Percentiles rank a stretch among this genome's conserved stretches.
Conservation (phyloP, 2,888 invertebrate genomes). For the Drosophila prolongata region DNA sequence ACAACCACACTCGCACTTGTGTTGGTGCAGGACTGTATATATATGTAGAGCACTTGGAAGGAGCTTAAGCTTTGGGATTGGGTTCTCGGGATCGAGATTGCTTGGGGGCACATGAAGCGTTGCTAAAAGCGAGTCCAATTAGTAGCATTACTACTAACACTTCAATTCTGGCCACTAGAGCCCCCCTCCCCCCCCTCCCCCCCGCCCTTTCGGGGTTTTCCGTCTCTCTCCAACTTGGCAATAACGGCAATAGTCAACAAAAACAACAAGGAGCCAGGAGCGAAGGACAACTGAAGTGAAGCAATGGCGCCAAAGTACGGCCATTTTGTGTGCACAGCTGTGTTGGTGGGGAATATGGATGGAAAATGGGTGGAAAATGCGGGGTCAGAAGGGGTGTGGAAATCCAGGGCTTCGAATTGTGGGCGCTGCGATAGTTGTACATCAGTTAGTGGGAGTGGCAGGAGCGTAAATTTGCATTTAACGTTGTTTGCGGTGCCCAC, state of each 20-base stretch:
- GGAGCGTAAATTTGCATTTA: conserved; percentile 78
- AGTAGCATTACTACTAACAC: conserved; percentile 82
- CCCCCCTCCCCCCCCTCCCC: too few relatives aligned
- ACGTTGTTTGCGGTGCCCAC: conserved; percentile 80
- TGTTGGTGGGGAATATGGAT: conserved; percentile 15
- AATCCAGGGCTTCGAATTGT: conserved; percentile 1
- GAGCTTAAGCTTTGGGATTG: conserved; percentile 46
- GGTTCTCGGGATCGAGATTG: conserved; percentile 29
- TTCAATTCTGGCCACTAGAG: conserved; percentile 68
- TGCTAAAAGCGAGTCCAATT: conserved; percentile 81
- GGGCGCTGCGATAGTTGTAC: conserved; percentile 17
- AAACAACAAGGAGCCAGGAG: conserved; percentile 32
- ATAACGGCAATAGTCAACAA: conserved; percentile 77
- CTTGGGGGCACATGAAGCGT: conserved; percentile 65
- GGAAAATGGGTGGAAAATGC: conserved; percentile 7
- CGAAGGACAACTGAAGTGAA: conserved; percentile 46
- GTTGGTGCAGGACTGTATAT: background rate
- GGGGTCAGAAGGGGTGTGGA: background rate
- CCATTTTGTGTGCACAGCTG: conserved; percentile 69
- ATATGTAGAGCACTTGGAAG: conserved; percentile 44
- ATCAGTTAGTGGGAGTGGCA: conserved; percentile 23
- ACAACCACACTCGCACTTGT: background rate
- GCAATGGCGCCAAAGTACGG: conserved; percentile 79
- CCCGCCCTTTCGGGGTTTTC: background rate
- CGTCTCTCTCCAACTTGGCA: conserved; percentile 48